phyloP scores from a whole-genome alignment of 2,888 invertebrate species.

The Crossocerus cetratus region DNA sequence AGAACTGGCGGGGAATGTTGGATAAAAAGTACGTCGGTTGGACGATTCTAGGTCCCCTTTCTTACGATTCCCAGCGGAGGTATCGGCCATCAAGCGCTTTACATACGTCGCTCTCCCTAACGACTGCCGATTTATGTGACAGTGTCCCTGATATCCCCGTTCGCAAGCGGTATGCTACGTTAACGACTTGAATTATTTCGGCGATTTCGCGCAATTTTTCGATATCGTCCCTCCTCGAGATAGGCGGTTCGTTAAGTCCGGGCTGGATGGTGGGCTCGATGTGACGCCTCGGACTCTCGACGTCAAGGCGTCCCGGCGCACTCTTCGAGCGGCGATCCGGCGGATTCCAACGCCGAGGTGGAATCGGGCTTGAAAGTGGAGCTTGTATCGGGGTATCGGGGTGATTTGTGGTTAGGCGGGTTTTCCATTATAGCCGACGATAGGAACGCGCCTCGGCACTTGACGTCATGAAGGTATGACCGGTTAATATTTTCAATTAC shows the following conservation, averaged over 20 bases:
- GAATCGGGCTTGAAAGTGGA: not conserved
- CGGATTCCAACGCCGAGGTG: not conserved
- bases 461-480: slow-evolving; percentile 44
- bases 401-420: slow-evolving; percentile 1
- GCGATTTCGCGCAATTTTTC: slow-evolving; percentile 3
- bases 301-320: not conserved
- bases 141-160: not conserved
- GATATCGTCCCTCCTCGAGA: not conserved
- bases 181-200: not conserved
- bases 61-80: no score
- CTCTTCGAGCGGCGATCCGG: not conserved
- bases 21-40: no score
- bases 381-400: not conserved
- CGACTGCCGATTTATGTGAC: not conserved
- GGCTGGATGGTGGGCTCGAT: not conserved
- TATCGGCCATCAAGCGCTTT: not conserved
- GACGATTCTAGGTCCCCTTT: no score
- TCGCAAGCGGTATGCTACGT: not conserved
- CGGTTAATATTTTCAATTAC: slow-evolving; percentile 49
- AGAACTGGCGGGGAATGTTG: no score
- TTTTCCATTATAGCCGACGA: not conserved
- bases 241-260: not conserved
- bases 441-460: not conserved
- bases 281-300: not conserved
- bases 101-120: not conserved